Conservation (phyloP, 2,797 vertebrate species). For the Sphenodon punctatus region DNA sequence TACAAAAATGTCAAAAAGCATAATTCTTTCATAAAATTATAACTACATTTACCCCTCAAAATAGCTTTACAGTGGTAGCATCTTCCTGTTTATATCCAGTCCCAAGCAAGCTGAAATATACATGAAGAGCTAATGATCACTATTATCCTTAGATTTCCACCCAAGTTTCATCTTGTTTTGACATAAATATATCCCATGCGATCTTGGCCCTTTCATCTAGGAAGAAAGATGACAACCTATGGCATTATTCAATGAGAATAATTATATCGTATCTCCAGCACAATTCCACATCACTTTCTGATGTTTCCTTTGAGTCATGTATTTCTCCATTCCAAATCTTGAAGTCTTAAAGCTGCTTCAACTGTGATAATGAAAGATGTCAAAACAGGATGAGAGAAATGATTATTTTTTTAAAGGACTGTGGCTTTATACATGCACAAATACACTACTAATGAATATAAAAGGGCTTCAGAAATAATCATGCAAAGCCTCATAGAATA, state of each 20-base stretch:
- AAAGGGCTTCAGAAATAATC: background rate
- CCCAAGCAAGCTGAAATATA: background rate
- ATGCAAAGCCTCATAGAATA: background rate
- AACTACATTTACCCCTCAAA: background rate
- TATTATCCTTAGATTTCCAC: background rate
- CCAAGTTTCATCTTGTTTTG: background rate
- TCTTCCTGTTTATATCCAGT: background rate
- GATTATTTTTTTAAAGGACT: background rate
- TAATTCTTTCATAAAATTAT: background rate
- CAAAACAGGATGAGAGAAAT: constrained; percentile 9
- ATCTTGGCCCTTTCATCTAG: background rate
- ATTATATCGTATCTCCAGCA: background rate
- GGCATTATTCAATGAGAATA: constrained; percentile 9
- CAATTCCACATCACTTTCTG: background rate
- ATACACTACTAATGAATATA: background rate
- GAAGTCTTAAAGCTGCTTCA: background rate
- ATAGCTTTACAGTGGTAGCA: fast-evolving
- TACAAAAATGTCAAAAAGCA: no score
- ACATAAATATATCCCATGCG: background rate
- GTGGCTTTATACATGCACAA: background rate
- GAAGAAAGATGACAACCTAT: background rate
- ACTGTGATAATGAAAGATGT: background rate
- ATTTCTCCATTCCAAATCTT: constrained; percentile 13
- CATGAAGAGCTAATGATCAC: background rate
- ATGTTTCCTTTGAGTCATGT: constrained; percentile 6